Conservation (phyloP, 2,888 invertebrate species). For the Sepioteuthis lessoniana region DNA sequence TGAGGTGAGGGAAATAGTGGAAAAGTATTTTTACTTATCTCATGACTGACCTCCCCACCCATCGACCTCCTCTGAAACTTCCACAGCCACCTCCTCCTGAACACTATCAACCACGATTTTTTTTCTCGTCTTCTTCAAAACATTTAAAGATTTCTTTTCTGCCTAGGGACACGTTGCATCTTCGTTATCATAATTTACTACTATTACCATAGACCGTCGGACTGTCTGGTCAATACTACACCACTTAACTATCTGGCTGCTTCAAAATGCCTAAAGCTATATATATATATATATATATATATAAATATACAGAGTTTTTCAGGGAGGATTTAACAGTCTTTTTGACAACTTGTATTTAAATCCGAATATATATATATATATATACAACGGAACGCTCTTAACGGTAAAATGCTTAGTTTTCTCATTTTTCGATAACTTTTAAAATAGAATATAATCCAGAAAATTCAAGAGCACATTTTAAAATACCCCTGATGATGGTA, state of each 20-base stretch:
- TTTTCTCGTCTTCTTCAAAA: background rate
- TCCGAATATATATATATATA: too few species aligned
- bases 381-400: too few species aligned
- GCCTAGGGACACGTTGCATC: background rate
- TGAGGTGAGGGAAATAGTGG: background rate
- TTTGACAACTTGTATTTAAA: too few species aligned
- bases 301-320: background rate
- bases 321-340: too few species aligned
- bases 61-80: background rate
- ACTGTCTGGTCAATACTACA: background rate
- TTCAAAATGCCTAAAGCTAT: background rate
- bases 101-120: background rate
- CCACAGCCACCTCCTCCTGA: background rate
- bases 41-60: background rate
- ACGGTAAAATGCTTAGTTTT: too few species aligned
- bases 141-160: background rate
- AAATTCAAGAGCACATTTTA: too few species aligned
- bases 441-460: too few species aligned
- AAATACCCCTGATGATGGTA: too few species aligned
- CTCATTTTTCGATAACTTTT: too few species aligned
- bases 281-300: constrained; percentile 33
- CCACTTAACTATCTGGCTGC: background rate
- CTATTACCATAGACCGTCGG: background rate
- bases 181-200: background rate
- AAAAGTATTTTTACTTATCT: background rate